Conservation (phyloP, 2,113 vertebrate genomes). For the Apteryx mantelli region DNA sequence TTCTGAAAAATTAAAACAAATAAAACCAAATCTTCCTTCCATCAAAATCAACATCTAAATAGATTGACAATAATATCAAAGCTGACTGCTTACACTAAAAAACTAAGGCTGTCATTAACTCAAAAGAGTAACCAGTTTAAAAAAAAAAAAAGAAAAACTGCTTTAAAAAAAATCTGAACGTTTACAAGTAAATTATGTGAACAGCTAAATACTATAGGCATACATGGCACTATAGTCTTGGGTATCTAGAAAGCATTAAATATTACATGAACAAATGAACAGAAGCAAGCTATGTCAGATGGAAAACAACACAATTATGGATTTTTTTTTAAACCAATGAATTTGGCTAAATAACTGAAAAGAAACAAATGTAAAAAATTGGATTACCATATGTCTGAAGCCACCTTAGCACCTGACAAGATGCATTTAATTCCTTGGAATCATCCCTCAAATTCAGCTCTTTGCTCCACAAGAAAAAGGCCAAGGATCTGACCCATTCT, state of each 20-base stretch:
- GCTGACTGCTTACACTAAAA: neutral
- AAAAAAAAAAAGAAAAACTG: neutral
- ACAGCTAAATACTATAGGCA: neutral
- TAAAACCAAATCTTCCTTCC: neutral
- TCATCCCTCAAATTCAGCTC: neutral
- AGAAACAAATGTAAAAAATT: neutral
- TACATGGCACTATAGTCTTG: neutral
- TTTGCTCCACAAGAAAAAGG: neutral
- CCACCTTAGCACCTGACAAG: neutral
- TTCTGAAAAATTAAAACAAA: neutral
- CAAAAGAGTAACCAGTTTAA: neutral
- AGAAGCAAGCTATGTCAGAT: neutral
- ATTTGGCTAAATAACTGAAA: neutral
- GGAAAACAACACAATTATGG: neutral
- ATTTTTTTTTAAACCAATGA: too few species aligned
- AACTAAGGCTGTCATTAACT: neutral
- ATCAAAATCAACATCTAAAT: neutral
- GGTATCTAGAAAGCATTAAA: constrained; percentile 44
- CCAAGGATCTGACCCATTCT: constrained; percentile 17
- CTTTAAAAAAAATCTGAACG: constrained; percentile 3
- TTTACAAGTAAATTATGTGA: neutral
- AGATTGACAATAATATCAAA: neutral
- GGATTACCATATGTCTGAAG: neutral
- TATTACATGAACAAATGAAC: constrained; percentile 16
- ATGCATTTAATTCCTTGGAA: neutral